Evolutionary conservation across 2,113 vertebrate genomes (phyloP).

Genomic region (Heptranchias perlo): DNA sequence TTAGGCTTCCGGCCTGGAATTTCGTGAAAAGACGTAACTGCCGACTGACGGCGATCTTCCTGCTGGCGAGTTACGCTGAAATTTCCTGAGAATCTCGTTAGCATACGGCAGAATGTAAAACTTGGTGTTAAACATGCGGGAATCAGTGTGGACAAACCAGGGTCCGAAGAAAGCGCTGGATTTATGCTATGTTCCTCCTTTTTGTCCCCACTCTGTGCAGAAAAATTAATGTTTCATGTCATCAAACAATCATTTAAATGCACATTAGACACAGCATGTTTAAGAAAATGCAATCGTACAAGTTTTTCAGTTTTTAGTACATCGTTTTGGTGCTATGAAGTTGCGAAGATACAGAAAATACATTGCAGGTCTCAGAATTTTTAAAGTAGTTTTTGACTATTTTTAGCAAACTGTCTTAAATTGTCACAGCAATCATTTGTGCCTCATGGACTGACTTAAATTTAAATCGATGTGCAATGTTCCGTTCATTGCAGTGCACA

Average conservation of each 20-base stretch:
- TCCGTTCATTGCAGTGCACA: no score
- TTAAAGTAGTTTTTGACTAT: not conserved
- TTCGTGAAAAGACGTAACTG: no score
- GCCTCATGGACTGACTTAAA: not conserved
- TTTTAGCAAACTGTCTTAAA: not conserved
- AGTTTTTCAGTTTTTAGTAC: not conserved
- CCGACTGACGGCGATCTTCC: no score
- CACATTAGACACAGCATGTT: not conserved
- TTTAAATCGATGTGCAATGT: not conserved
- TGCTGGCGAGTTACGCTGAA: no score
- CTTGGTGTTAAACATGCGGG: not conserved
- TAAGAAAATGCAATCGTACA: not conserved
- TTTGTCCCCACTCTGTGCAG: no score
- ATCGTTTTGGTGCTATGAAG: not conserved
- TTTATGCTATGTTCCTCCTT: not conserved
- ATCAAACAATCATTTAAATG: not conserved
- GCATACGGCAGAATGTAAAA: not conserved
- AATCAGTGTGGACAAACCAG: not conserved
- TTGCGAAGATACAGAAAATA: not conserved
- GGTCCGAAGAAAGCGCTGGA: not conserved
- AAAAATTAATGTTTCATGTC: not conserved
- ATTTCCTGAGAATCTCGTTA: not conserved
- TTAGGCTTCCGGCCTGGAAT: no score
- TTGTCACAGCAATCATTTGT: not conserved
- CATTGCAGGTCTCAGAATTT: not conserved